phyloP scores from a whole-genome alignment of 2,113 vertebrate species.

The Lathamus discolor region DNA sequence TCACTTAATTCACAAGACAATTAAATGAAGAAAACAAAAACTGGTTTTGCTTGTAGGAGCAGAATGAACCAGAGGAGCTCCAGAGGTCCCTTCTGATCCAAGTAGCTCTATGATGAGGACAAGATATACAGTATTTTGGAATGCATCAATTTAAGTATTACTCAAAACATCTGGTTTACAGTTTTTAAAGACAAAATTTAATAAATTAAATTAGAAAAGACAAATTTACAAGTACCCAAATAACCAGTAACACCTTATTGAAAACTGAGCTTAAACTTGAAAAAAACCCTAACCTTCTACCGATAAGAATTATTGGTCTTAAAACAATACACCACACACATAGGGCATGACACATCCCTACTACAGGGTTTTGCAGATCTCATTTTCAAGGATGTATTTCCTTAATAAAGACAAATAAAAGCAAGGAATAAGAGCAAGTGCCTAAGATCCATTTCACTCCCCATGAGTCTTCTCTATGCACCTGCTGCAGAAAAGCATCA shows the following conservation, averaged over 20 bases:
- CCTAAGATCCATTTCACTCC: not conserved
- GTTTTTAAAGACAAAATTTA: not conserved
- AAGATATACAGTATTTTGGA: not conserved
- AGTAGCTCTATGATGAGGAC: not conserved
- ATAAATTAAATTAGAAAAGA: not conserved
- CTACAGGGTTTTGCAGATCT: not conserved
- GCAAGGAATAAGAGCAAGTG: not conserved
- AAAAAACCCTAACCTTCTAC: not conserved
- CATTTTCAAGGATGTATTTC: not conserved
- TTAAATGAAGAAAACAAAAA: not conserved
- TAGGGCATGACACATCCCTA: rapidly evolving
- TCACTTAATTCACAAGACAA: not conserved
- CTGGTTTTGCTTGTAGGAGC: not conserved
- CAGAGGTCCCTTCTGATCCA: not conserved
- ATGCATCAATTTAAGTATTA: not conserved
- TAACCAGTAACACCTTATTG: not conserved
- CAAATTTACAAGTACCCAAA: not conserved
- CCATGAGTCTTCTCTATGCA: not conserved
- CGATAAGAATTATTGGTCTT: not conserved
- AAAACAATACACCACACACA: rapidly evolving
- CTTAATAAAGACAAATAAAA: not conserved
- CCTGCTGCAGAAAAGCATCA: not conserved
- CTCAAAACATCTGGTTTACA: not conserved
- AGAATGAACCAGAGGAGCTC: not conserved
- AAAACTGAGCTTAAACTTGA: not conserved